phyloP scores from a whole-genome alignment of 2,113 vertebrate species.

The Eudyptes chrysolophus region DNA sequence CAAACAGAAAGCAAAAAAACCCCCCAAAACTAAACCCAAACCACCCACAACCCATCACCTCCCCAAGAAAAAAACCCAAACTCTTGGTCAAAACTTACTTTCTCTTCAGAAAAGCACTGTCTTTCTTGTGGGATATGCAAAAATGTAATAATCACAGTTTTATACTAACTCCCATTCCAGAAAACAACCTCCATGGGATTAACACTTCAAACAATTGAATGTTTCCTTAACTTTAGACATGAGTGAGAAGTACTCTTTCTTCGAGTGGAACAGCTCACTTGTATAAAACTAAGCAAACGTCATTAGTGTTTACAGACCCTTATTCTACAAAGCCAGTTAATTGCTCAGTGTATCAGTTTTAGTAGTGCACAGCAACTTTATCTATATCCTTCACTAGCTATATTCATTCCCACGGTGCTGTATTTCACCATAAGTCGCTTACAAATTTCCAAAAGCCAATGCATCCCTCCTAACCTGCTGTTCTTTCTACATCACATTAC shows the following conservation, averaged over 20 bases:
- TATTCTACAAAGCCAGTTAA: neutral
- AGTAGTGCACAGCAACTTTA: neutral
- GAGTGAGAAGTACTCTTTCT: neutral
- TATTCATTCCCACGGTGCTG: neutral
- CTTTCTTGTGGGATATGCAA: neutral
- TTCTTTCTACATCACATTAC: neutral
- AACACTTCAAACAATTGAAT: neutral
- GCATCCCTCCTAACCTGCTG: neutral
- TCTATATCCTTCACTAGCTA: neutral
- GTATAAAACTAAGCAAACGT: neutral
- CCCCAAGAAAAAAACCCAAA: neutral
- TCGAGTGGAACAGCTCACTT: neutral
- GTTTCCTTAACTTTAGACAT: neutral
- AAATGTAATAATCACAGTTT: neutral
- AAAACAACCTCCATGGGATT: neutral
- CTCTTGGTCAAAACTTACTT: neutral
- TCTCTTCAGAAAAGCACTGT: neutral
- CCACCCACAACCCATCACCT: neutral
- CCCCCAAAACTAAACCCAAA: neutral
- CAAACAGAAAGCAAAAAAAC: neutral
- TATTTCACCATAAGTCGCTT: neutral
- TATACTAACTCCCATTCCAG: neutral
- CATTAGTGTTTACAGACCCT: neutral
- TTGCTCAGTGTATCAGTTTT: neutral
- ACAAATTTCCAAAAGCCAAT: neutral